Evolutionary conservation across 1,140 invertebrate species (phyloP).

Genomic region (Bombus consobrinus): DNA sequence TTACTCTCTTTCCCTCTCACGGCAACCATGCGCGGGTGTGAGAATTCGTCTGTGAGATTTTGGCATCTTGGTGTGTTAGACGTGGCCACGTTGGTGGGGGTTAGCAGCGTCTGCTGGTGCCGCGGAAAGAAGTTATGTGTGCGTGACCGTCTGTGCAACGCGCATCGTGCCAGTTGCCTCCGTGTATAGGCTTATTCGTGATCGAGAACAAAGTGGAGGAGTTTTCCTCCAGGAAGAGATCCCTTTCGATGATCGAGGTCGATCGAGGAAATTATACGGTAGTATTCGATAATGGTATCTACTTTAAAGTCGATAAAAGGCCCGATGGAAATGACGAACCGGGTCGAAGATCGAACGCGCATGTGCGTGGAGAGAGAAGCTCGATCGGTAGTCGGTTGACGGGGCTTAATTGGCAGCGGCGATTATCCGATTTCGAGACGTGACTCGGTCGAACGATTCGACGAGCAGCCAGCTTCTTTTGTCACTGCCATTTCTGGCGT

Average conservation of each 20-base stretch:
- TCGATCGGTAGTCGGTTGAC: background rate
- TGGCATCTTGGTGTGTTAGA: conserved; percentile 30
- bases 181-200: conserved; percentile 6
- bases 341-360: background rate
- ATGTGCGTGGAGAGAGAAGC: background rate
- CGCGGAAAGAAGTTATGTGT: conserved; percentile 12
- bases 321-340: background rate
- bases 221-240: conserved; percentile 20
- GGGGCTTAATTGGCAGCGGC: conserved; percentile 32
- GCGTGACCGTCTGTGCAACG: conserved; percentile 28
- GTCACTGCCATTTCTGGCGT: conserved; percentile 27
- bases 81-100: background rate
- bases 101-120: conserved; percentile 39
- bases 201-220: conserved; percentile 25
- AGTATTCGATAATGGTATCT: background rate
- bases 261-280: background rate
- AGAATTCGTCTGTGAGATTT: conserved; percentile 62
- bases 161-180: background rate
- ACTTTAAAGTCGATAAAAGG: background rate
- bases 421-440: conserved; percentile 43
- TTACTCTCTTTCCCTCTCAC: conserved; percentile 6
- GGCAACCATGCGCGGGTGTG: conserved; percentile 54
- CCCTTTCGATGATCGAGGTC: conserved; percentile 20
- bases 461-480: conserved; percentile 21
- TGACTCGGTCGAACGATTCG: conserved; percentile 21